A percentile compares a stretch with the other conserved stretches of the same genome.
Conservation (phyloP, 2,113 vertebrate species). For the Colaptes auratus region DNA sequence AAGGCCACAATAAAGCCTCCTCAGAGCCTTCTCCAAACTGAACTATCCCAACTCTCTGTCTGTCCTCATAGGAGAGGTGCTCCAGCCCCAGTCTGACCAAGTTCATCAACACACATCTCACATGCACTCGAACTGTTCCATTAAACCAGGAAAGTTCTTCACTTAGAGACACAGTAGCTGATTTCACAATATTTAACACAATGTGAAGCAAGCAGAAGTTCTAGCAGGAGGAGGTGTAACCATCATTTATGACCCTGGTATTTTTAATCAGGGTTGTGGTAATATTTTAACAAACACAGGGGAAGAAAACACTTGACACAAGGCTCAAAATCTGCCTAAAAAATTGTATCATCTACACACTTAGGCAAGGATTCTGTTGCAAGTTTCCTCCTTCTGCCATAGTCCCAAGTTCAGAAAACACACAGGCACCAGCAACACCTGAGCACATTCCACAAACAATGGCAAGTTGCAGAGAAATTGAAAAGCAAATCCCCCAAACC, state of each 20-base stretch:
- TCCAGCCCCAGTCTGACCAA: no score
- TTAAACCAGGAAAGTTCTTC: not conserved
- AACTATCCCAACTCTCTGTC: no score
- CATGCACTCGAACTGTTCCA: not conserved
- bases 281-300: not conserved
- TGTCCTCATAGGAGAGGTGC: no score
- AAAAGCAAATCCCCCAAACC: not conserved
- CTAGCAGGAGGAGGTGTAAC: fast-evolving
- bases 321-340: not conserved
- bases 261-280: not conserved
- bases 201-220: not conserved
- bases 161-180: not conserved
- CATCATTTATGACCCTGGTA: not conserved
- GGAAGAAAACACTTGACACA: not conserved
- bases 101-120: not conserved
- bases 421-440: not conserved
- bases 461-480: not conserved
- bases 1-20: no score
- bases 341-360: not conserved
- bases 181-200: not conserved
- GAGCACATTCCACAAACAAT: not conserved
- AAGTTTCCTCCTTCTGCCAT: not conserved
- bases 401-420: not conserved
- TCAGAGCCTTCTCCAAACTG: no score
- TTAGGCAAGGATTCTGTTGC: not conserved